Evolutionary conservation across 2,888 invertebrate genomes (phyloP).

Genomic region (Lasioglossum vierecki): DNA sequence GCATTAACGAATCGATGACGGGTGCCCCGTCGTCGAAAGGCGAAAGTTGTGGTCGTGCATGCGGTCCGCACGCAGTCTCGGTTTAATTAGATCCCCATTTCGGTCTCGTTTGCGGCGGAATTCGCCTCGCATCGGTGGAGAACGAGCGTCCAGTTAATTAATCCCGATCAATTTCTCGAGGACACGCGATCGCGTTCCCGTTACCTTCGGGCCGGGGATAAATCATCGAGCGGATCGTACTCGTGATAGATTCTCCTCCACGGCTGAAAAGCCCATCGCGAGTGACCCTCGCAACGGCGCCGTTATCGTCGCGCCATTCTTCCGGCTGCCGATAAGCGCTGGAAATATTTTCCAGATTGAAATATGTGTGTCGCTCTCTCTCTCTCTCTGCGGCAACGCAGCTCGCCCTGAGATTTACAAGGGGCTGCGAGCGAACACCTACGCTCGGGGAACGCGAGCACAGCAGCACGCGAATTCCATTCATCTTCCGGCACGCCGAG

Average conservation of each 20-base stretch:
- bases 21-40: background rate
- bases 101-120: background rate
- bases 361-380: conserved; percentile 15
- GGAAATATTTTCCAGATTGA: conserved; percentile 31
- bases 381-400: background rate
- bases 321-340: background rate
- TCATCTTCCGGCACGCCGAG: conserved; percentile 22
- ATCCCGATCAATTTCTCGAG: conserved; percentile 4
- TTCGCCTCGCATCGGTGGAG: background rate
- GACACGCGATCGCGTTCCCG: background rate
- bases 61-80: background rate
- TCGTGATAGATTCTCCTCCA: background rate
- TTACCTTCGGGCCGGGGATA: background rate
- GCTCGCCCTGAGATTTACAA: conserved; percentile 24
- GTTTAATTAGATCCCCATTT: background rate
- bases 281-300: background rate
- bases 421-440: background rate
- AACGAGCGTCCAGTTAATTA: conserved; percentile 2
- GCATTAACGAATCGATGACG: background rate
- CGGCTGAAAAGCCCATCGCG: background rate
- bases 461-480: conserved; percentile 32
- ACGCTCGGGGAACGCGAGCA: background rate
- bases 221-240: conserved; percentile 12
- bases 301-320: background rate
- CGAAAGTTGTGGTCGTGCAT: background rate